phyloP scores from a whole-genome alignment of 2,797 vertebrate genomes.

The Lacerta agilis region DNA sequence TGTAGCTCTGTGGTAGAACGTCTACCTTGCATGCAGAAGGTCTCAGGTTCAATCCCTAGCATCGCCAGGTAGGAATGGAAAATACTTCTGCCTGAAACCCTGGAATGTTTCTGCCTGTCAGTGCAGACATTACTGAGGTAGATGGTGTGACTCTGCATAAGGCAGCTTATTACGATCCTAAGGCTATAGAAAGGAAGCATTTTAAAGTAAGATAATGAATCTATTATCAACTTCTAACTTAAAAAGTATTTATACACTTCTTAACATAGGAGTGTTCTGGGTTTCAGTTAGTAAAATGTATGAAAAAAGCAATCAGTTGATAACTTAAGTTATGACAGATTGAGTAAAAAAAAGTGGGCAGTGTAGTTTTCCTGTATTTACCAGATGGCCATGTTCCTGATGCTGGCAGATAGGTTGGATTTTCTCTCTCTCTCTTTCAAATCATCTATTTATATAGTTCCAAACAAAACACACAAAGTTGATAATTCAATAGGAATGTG shows the following conservation, averaged over 20 bases:
- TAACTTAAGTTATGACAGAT: slow-evolving; percentile 33
- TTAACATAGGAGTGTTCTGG: slow-evolving; percentile 24
- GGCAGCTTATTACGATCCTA: too few relatives aligned
- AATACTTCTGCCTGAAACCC: too few relatives aligned
- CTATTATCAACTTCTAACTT: slow-evolving; percentile 26
- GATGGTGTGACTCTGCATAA: too few relatives aligned
- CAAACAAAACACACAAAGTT: not conserved
- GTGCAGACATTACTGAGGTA: too few relatives aligned
- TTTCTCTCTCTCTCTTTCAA: not conserved
- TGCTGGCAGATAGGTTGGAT: not conserved
- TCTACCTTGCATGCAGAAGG: too few relatives aligned
- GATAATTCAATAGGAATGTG: not conserved
- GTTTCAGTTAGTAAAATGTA: slow-evolving; percentile 29
- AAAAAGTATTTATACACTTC: slow-evolving; percentile 44
- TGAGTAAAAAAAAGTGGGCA: slow-evolving; percentile 26
- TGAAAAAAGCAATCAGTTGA: slow-evolving; percentile 19
- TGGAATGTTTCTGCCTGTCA: too few relatives aligned
- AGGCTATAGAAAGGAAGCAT: slow-evolving; percentile 21
- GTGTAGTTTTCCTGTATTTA: slow-evolving; percentile 37
- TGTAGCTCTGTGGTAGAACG: not conserved
- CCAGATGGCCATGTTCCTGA: slow-evolving; percentile 33
- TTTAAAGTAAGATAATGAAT: slow-evolving; percentile 52
- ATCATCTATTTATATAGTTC: not conserved
- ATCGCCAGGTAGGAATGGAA: too few relatives aligned
- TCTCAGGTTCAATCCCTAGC: too few relatives aligned